A percentile compares a stretch with the other conserved stretches of the same genome.
Conservation (phyloP, 2,888 invertebrate genomes). For the Polyommatus icarus region DNA sequence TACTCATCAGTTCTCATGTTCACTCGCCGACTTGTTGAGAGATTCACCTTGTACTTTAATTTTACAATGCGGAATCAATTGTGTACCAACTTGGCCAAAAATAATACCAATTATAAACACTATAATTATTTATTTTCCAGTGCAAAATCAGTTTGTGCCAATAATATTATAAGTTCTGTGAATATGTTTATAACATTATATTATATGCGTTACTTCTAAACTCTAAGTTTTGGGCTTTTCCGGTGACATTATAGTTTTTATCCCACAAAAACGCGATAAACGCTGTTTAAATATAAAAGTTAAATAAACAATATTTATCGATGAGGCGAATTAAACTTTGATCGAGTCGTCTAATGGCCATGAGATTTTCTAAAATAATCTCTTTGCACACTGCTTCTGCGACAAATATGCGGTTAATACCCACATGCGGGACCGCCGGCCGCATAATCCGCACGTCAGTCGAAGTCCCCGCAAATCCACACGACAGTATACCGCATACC, state of each 20-base stretch:
- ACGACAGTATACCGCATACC: background rate
- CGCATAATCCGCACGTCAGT: conserved; percentile 5
- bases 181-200: too few species aligned
- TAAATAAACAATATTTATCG: too few species aligned
- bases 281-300: too few species aligned
- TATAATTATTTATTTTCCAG: background rate
- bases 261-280: too few species aligned
- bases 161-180: too few species aligned
- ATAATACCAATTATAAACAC: background rate
- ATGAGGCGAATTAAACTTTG: too few species aligned
- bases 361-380: too few species aligned
- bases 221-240: too few species aligned
- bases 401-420: background rate
- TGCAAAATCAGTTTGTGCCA: background rate
- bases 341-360: too few species aligned
- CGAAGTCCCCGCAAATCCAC: background rate
- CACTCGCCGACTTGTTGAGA: background rate
- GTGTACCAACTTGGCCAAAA: background rate
- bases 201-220: too few species aligned
- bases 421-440: background rate
- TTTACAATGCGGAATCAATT: background rate
- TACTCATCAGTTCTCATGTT: background rate
- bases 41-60: background rate
- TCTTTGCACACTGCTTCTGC: background rate
- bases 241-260: too few species aligned